Conservation (phyloP, 2,797 vertebrate species). For the Gymnocypris eckloni region DNA sequence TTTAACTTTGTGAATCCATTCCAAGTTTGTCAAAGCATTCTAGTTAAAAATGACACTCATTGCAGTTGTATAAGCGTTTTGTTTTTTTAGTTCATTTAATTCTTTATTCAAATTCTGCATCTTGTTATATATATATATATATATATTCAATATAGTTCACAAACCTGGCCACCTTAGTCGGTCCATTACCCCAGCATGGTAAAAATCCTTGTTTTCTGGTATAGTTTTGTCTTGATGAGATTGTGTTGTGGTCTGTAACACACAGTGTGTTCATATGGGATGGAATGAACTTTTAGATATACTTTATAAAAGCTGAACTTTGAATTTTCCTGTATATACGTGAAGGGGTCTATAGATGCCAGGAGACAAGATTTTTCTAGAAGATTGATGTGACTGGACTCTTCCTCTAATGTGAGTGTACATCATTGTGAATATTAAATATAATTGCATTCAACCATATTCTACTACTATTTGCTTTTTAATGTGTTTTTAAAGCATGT, state of each 20-base stretch:
- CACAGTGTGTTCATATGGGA: too few relatives aligned
- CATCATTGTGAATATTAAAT: not conserved
- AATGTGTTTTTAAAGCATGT: slow-evolving; percentile 7
- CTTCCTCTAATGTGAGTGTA: not conserved
- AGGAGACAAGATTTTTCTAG: not conserved
- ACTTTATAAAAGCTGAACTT: too few relatives aligned
- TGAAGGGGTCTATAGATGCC: not conserved
- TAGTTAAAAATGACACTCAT: not conserved
- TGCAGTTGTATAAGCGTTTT: not conserved
- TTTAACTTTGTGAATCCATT: not conserved
- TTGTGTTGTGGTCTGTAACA: too few relatives aligned
- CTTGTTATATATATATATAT: too few relatives aligned
- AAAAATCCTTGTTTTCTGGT: too few relatives aligned
- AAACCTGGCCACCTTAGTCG: too few relatives aligned
- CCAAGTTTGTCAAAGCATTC: not conserved
- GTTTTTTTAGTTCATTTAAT: not conserved
- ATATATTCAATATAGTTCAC: too few relatives aligned
- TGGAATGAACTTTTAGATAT: too few relatives aligned
- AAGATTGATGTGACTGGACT: not conserved
- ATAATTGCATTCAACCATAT: not conserved
- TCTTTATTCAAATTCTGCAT: not conserved
- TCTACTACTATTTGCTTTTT: not conserved
- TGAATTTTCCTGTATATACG: too few relatives aligned
- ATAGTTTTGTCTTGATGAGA: too few relatives aligned
- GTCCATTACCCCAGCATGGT: too few relatives aligned